Conservation (phyloP, 2,888 invertebrate genomes). For the Agonopterix subpropinquella region DNA sequence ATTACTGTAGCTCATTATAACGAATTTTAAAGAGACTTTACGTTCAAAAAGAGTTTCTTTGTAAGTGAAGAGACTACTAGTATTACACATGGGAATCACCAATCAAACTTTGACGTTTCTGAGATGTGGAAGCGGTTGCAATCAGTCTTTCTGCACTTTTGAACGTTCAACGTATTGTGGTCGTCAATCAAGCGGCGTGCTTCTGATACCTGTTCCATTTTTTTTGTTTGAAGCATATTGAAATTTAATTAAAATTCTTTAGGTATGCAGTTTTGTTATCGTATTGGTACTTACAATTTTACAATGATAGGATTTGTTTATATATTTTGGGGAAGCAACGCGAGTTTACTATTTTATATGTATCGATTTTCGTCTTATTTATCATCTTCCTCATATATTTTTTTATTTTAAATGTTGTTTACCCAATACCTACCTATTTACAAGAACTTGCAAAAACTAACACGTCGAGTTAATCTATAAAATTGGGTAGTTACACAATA, state of each 20-base stretch:
- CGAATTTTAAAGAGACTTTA: slow-evolving; percentile 33
- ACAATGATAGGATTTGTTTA: no score
- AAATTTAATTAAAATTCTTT: slow-evolving; percentile 55
- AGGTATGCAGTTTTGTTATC: slow-evolving; percentile 12
- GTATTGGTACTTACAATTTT: no score
- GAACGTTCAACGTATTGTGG: slow-evolving; percentile 41
- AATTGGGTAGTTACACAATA: no score
- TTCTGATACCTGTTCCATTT: slow-evolving; percentile 38
- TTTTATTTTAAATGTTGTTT: no score
- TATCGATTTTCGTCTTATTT: no score
- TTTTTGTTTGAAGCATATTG: slow-evolving; percentile 47
- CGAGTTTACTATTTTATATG: no score
- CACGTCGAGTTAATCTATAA: no score
- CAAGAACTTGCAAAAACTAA: no score
- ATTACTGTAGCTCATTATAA: slow-evolving; percentile 21
- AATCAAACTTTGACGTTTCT: slow-evolving; percentile 68
- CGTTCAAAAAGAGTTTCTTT: slow-evolving; percentile 28
- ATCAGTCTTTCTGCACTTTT: slow-evolving; percentile 51
- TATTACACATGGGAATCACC: slow-evolving; percentile 75
- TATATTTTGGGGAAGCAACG: no score
- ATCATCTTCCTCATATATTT: no score
- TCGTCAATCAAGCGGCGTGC: slow-evolving; percentile 58
- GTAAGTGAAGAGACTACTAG: slow-evolving; percentile 54
- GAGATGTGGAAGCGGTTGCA: slow-evolving; percentile 49
- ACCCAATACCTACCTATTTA: no score